Evolutionary conservation across 2,113 vertebrate species (phyloP), one percentile per base, ranked within the genome.

Genomic region (Ptilorrhoa leucosticta): DNA sequence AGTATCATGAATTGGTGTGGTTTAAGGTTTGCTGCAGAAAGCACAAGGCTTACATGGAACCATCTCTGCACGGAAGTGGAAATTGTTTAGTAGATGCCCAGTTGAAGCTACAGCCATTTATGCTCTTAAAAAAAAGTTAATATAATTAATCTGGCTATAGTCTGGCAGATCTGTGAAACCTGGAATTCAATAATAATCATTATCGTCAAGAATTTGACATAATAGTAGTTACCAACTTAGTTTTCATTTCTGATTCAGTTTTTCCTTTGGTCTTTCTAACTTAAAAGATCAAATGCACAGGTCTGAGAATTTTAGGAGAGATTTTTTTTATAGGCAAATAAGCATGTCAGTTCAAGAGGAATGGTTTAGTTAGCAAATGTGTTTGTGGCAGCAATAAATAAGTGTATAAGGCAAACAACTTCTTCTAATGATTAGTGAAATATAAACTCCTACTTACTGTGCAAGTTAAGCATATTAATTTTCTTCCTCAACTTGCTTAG

Each of bases 401-500:
- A 72, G 5, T 26, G 16, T 50, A 20, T 56, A 57, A 90, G n/a
- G n/a, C 42, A 89, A 94, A 76, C 7, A 44, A 18, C 10, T 78
- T 89, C 44, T 92, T 97, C 61, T 88, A 92, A 66, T 71, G 40
- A 57, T 68, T 42, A 90, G 11, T 77, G 27, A 93, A 80, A 94
- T 87, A 77, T 28, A 66, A 92, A 80, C 48, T 83, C 42, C 9
- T 90, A 86, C 70, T 91, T 86, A 63, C 44, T 79, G 50, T 75
- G n/a, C 64, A 88, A 86, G n/a, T 89, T 69, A 85, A 84, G 28
- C 28, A 83, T 63, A 39, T 71, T 58, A 12, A 54, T 94, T 90
- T 91, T 87, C 47, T 83, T 76, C 15, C 31, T 23, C 48, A 92
- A n/a, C 60, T 88, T 90, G n/a, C 51, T 58, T 66, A 44, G 14